A percentile compares a stretch with the other conserved stretches of the same genome.
phyloP scores from a whole-genome alignment of 2,113 vertebrate species.

The Thymallus thymallus region DNA sequence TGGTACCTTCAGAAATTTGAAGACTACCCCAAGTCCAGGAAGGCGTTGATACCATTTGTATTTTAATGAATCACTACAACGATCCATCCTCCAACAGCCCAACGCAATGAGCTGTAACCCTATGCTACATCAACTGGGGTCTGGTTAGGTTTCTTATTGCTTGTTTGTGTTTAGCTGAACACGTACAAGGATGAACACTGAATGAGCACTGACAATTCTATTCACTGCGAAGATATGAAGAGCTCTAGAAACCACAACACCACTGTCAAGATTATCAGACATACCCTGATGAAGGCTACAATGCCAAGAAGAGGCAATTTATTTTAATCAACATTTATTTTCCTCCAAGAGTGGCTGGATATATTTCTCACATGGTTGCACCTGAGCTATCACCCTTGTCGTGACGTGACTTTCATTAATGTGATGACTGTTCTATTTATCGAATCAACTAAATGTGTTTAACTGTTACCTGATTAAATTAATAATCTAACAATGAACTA shows the following conservation, averaged over 20 bases:
- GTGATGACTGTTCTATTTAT: no score
- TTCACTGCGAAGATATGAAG: background rate
- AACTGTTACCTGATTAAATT: no score
- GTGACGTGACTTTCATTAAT: no score
- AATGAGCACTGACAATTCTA: background rate
- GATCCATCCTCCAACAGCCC: background rate
- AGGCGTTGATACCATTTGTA: conserved; percentile 87
- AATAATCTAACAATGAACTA: no score
- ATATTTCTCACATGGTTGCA: no score
- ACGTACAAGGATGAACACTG: background rate
- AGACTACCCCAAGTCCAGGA: conserved; percentile 89
- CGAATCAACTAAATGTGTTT: no score
- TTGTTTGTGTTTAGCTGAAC: background rate
- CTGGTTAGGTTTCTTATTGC: background rate
- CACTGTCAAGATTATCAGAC: background rate
- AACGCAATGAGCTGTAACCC: background rate
- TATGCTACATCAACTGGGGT: background rate
- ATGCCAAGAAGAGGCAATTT: no score
- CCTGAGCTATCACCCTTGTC: background rate
- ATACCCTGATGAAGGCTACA: no score
- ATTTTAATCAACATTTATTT: no score
- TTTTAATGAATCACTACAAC: conserved; percentile 61
- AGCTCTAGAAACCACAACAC: background rate
- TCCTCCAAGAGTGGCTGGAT: no score
- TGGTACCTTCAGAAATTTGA: conserved; percentile 95